phyloP scores from a whole-genome alignment of 2,113 vertebrate genomes.

The Phyllostomus discolor region DNA sequence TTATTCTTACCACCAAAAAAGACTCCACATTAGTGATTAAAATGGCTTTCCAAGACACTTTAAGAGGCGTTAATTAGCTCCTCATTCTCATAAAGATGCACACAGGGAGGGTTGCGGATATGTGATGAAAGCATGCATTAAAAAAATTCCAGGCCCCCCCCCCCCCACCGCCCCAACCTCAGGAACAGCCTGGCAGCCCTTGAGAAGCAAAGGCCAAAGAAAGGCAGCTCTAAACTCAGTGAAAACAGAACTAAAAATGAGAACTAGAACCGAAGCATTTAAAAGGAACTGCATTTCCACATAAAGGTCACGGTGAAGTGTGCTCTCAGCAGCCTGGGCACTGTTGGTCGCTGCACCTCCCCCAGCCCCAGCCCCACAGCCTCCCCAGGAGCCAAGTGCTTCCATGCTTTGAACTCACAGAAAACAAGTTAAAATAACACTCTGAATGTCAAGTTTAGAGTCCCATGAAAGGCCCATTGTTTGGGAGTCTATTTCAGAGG shows the following conservation, averaged over 20 bases:
- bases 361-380: not conserved
- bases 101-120: not conserved
- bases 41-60: not conserved
- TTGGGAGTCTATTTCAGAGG: constrained; percentile 73
- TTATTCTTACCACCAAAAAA: not conserved
- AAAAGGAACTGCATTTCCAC: not conserved
- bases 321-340: not conserved
- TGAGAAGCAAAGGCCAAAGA: not conserved
- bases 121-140: not conserved
- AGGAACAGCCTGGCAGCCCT: not conserved
- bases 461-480: constrained; percentile 81
- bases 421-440: constrained; percentile 65
- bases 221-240: not conserved
- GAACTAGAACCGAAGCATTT: not conserved
- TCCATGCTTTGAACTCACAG: not conserved
- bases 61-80: no score
- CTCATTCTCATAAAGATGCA: not conserved
- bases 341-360: not conserved
- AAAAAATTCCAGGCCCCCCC: not conserved
- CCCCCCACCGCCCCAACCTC: no score
- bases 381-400: not conserved
- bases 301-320: fast-evolving
- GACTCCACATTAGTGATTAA: not conserved
- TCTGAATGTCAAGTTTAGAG: constrained; percentile 67
- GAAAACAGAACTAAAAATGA: not conserved